These are phyloP conservation scores for Deroplatys truncata DNA, from an alignment of 2,888 invertebrate species.

Conservation along the genomic window DNA sequence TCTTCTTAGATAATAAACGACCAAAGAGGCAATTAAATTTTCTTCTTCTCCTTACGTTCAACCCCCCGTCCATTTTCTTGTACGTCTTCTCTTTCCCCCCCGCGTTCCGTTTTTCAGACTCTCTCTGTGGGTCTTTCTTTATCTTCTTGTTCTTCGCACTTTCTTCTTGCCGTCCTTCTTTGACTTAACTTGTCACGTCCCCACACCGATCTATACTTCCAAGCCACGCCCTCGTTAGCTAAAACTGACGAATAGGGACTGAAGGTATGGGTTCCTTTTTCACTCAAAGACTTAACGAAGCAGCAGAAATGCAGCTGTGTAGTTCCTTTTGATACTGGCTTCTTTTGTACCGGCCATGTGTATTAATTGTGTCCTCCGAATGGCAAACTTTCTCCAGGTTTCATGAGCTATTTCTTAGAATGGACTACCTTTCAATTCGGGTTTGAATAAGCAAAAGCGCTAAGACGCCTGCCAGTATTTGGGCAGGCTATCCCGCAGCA, in stretches of 20 bases:
- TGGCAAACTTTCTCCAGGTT: neutral
- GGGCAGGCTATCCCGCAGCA: neutral
- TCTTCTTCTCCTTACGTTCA: slow-evolving; percentile 24
- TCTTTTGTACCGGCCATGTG: neutral
- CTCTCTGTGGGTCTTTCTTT: neutral
- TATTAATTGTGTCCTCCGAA: neutral
- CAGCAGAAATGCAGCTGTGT: neutral
- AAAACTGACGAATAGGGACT: slow-evolving; percentile 12
- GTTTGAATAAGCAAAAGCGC: neutral
- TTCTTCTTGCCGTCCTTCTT: slow-evolving; percentile 1
- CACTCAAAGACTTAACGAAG: neutral
- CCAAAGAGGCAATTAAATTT: slow-evolving; percentile 32
- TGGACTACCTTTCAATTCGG: neutral
- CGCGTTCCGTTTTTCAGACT: neutral
- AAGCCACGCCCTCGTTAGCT: slow-evolving; percentile 19
- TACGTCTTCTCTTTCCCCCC: neutral
- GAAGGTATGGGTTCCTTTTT: neutral
- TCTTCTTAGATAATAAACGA: slow-evolving; percentile 30
- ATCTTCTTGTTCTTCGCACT: neutral
- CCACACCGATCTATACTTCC: slow-evolving; percentile 10
- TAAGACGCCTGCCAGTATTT: neutral
- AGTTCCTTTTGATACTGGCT: neutral
- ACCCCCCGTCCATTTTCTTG: neutral
- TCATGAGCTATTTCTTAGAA: neutral
- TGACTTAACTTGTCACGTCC: slow-evolving; percentile 13